phyloP scores from a whole-genome alignment of 64 coral and sea anemone genomes.

The Porites lutea region DNA sequence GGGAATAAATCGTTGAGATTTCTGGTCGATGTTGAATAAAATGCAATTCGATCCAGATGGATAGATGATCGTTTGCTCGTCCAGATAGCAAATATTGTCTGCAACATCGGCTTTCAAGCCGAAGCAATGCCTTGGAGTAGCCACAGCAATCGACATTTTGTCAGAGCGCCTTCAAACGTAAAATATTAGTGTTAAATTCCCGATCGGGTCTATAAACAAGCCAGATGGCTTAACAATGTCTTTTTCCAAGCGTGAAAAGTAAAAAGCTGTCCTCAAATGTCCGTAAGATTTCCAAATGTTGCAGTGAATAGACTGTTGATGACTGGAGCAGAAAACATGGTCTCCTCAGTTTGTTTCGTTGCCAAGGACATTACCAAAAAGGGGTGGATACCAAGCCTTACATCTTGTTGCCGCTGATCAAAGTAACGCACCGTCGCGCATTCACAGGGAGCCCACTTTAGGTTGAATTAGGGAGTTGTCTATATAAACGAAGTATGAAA shows the following conservation, averaged over 20 bases:
- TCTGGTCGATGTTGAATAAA: slow-evolving; percentile 98
- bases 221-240: background rate
- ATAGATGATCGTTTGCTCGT: slow-evolving; percentile 99
- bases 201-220: background rate
- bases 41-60: slow-evolving; percentile 98
- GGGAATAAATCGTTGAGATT: slow-evolving; percentile 98
- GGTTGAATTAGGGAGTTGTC: too few relatives aligned
- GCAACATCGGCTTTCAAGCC: slow-evolving; percentile 95
- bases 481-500: too few relatives aligned
- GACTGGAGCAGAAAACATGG: background rate
- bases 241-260: background rate
- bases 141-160: slow-evolving; percentile 96
- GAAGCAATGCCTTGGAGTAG: slow-evolving; percentile 93
- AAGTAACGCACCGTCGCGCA: too few relatives aligned
- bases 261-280: background rate
- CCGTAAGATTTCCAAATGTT: background rate
- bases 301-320: background rate
- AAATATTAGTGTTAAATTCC: background rate
- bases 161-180: background rate
- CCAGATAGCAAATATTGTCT: slow-evolving; percentile 95
- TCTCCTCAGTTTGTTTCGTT: slow-evolving; percentile 12
- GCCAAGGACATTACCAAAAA: slow-evolving; percentile 16
- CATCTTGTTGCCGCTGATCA: background rate
- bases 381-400: slow-evolving; percentile 31
- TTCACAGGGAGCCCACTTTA: too few relatives aligned